Base-by-base conservation (phyloP, 2,113 vertebrate species). In the Hassar affinis region DNA sequence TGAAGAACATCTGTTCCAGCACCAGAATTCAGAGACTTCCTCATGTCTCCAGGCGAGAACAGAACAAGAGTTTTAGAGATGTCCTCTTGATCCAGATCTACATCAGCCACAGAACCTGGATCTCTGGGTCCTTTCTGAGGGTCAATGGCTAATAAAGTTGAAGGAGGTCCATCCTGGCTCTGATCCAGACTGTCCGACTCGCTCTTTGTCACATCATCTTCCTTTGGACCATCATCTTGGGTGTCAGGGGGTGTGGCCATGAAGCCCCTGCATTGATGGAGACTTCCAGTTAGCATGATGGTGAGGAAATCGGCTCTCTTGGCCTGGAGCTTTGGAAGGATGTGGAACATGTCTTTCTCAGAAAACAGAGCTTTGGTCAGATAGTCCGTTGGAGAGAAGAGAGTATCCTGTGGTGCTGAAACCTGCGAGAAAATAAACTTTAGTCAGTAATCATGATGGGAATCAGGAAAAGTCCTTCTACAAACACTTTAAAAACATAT, bases 51-150 rank as follows among this genome's bases (percentile, higher is more conserved):
- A 0, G 98, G 98, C 8, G 98, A 99, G 89, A 99, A 97, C 11
- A 99, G 94, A 83, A 99, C 97, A 15, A 99, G 92, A 0, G 98
- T 99, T 91, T 96, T 98, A 11, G 98, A 99, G 66, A 95, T 96
- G 51, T 99, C 98, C 90, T 99, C 98, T 33, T 95, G 89, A 86
- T 99, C 98, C 33, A 95, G 91, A 88, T 99, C 98, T 27, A 94
- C 96, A 0, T 99, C 97, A 0, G 95, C 96, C 25, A 94, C 90
- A 0, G 96, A 98, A 0, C 92, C 94, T 1, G 94, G 93, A 62
- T 96, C 96, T 90, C 91, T 94, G 47, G 91, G 94, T 18, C 93
- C 95, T 78, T 93, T 82, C 18, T 86, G 85, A 89, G 96, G 96
- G 74, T 97, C 97, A 2, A 98, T 97, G 0, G 97, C 97, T 91